Base-by-base conservation (phyloP, 2,113 vertebrate species). In the Xiphophorus maculatus region DNA sequence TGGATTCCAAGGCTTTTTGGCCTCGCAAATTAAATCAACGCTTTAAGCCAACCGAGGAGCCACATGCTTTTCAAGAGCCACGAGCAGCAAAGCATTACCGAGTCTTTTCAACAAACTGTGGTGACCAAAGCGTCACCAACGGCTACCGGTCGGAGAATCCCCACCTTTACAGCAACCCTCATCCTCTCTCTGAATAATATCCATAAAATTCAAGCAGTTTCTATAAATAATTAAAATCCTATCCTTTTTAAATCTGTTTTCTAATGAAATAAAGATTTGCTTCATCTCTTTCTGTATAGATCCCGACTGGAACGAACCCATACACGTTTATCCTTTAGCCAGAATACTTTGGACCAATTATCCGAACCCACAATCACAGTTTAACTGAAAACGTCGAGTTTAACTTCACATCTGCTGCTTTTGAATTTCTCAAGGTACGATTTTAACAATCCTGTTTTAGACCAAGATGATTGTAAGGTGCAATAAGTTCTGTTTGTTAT, bases 401-500 rank as follows among this genome's bases (percentile, higher is more conserved):
- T 76, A 80, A 69, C 84, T 85, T 72, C 79, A 82, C 72, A 71
- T 85, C 86, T 79, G 75, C 81, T 85, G 40, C 65, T 74, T 12
- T 51, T 80, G 40, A 83, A 86, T 84, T 73, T 81, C 66, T 48
- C 44, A 75, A 76, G 54, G 68, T 84, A 66, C 86, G 87, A 91
- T 88, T 89, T 48, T 48, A 48, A 93, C 88, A 93, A 91, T 92
- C 92, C 87, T 87, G 79, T 88, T 91, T 91, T 85, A 86, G 85
- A 90, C 83, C 86, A 76, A 84, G 91, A 91, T 91, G 89, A 91
- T 93, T 94, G 90, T 94, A 93, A 93, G 93, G 91, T 94, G 93
- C 92, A 88, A 92, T 93, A 89, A 89, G 42, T 76, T 51, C 58
- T 17, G 71, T 79, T 78, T 85, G 84, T 74, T 75, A 63, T 27